Base-by-base conservation (phyloP, 1,140 invertebrate species). In the Leucophenga varia region DNA sequence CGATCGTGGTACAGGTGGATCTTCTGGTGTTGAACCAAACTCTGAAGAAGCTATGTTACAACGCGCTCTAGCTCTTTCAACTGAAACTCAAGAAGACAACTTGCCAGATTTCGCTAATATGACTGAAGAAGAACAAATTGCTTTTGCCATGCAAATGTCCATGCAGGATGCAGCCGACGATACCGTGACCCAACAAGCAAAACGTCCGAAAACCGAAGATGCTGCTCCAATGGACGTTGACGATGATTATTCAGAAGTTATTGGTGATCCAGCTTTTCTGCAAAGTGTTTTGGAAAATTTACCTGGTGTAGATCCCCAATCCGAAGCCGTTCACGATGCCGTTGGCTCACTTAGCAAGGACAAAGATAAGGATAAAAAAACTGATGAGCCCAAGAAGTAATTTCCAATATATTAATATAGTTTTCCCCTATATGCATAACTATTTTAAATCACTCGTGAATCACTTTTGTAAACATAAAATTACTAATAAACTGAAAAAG, bases 81-180 rank as follows among this genome's bases (percentile, higher is more conserved):
- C 96, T 54, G 90, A 90, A 56, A 68, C 60, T 16, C 57, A 54
- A 20, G 70, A 68, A 25, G 75, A 74, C 32, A 69, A 68, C 49
- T 61, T 75, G 50, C 73, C 79, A 6, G 90, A 95, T 77, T 91
- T 95, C 71, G 81, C 86, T 47, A 85, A 91, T 48, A 93, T 98
- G 89, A 91, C 93, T 36, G 96, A 98, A 79, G 96, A 98, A 60
- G 94, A 98, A 76, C 96, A 98, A 78, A 96, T 98, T 64, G 94
- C 93, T 34, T 95, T 97, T 76, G 96, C 96, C 13, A 93, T 98
- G 89, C 91, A 96, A 76, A 97, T 98, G 91, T 97, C 95, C 6
- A 93, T 98, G 88, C 81, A 94, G 74, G 91, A 93, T 75, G 82
- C 87, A 39, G 37, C 60, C 72, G 80, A 81, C 52, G 81, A 82